Evolutionary conservation across 2,113 vertebrate genomes (phyloP).

Genomic region (Nematolebias whitei): DNA sequence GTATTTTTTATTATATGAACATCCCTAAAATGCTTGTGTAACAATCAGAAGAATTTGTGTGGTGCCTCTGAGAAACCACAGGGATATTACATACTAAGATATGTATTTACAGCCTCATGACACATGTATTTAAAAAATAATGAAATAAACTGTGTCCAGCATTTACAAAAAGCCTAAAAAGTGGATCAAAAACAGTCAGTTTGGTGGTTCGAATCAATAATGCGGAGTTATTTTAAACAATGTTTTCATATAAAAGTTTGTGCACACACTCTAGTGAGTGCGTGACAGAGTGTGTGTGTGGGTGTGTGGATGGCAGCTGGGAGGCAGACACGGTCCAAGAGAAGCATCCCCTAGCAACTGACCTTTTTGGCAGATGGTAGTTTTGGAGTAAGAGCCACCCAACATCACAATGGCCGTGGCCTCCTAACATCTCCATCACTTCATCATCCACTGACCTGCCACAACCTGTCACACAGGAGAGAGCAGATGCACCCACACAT

Average conservation of each 20-base stretch:
- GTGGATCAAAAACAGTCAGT: conserved; percentile 19
- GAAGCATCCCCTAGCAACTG: conserved; percentile 80
- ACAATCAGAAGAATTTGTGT: conserved; percentile 53
- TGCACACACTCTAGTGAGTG: conserved; percentile 32
- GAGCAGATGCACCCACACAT: conserved; percentile 8
- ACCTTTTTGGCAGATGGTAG: conserved; percentile 83
- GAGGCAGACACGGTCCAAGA: conserved; percentile 80
- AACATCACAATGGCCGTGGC: conserved; percentile 78
- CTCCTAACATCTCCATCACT: conserved; percentile 83
- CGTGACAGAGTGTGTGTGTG: conserved; percentile 53
- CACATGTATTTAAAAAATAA: conserved; percentile 16
- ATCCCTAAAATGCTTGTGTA: conserved; percentile 38
- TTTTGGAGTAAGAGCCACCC: conserved; percentile 79
- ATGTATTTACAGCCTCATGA: conserved; percentile 40
- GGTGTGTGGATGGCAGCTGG: conserved; percentile 80
- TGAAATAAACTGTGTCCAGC: conserved; percentile 26
- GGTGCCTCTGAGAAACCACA: conserved; percentile 46
- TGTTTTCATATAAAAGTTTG: conserved; percentile 28
- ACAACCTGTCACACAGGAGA: conserved; percentile 67
- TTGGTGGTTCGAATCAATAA: conserved; percentile 8
- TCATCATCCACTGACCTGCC: conserved; percentile 65
- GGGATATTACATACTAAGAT: conserved; percentile 38
- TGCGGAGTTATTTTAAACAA: conserved; percentile 26
- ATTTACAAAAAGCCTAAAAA: conserved; percentile 26
- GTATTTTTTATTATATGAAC: conserved; percentile 46